Evolutionary conservation across 2,113 vertebrate genomes (phyloP), one percentile per base, ranked within the genome.

Genomic region (Ceyx cyanopectus): DNA sequence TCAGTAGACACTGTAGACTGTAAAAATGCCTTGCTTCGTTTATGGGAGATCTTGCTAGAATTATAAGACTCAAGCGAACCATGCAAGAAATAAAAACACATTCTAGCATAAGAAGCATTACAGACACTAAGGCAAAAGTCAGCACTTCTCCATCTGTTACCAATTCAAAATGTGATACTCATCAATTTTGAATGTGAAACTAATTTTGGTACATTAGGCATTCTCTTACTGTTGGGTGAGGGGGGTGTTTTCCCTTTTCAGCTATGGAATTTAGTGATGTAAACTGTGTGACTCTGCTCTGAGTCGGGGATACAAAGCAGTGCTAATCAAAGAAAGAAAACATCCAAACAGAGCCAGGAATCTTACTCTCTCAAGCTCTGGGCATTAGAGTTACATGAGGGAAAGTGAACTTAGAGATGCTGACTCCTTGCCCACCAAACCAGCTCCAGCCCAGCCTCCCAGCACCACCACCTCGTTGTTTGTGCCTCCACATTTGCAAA

Each of bases 131-230:
- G 93, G 86, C 94, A 97, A 96, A 97, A 94, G 95, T 97, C 94
- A 92, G 97, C 95, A 95, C 93, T 97, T 96, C 91, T 94, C 97
- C 98, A 98, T 98, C 97, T 98, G 97, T 96, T 97, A 92, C 94
- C 93, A 90, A 92, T 94, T 97, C 97, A 95, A 96, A 97, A 96
- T 90, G 29, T 62, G 95, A 97, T 97, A 93, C 94, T 97, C 97
- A 96, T 96, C 92, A 96, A 80, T 97, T 97, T 70, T 93, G 91
- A 93, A 93, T 68, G 94, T 79, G 92, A 96, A 93, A 90, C 94
- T 92, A 75, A 85, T 95, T 97, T 94, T 91, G 93, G 95, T 94
- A 94, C 77, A 96, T 92, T 85, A 81, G 73, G 53, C 85, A 66
- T 95, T 97, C 92, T 92, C 89, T 62, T 66, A 76, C 89, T 79